phyloP scores from a whole-genome alignment of 2,113 vertebrate species.

The Plestiodon gilberti region DNA sequence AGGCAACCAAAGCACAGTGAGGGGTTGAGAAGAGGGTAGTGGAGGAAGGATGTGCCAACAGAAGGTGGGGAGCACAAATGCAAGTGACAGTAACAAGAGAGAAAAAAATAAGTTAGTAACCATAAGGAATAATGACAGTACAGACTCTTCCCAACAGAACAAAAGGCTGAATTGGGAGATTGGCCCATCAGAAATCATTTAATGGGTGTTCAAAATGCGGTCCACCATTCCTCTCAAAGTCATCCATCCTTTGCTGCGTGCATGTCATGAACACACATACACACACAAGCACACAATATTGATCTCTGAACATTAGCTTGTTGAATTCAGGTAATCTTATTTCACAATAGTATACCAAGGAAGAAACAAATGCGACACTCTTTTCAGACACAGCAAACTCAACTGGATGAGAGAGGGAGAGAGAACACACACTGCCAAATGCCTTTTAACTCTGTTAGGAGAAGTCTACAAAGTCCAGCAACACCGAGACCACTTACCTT shows the following conservation, averaged over 20 bases:
- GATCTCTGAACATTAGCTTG: not conserved
- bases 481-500: constrained; percentile 79
- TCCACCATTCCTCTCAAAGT: constrained; percentile 52
- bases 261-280: constrained; percentile 12
- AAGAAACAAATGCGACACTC: constrained; percentile 40
- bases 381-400: constrained; percentile 56
- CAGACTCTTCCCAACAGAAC: constrained; percentile 84
- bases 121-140: constrained; percentile 70
- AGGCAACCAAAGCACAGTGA: constrained; percentile 70
- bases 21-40: constrained; percentile 75
- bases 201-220: constrained; percentile 43
- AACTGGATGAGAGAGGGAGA: constrained; percentile 60
- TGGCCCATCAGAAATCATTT: constrained; percentile 21
- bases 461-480: constrained; percentile 77
- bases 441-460: constrained; percentile 84
- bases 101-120: constrained; percentile 78
- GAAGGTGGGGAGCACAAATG: constrained; percentile 82
- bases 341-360: not conserved
- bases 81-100: constrained; percentile 84
- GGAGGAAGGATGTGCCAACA: constrained; percentile 82
- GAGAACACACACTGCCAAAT: constrained; percentile 29
- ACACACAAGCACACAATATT: not conserved
- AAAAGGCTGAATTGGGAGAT: constrained; percentile 62
- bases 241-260: constrained; percentile 63
- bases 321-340: not conserved